These are phyloP conservation scores for Panthera uncia DNA, from an alignment of 2,113 vertebrate genomes.

Conservation along the genomic window DNA sequence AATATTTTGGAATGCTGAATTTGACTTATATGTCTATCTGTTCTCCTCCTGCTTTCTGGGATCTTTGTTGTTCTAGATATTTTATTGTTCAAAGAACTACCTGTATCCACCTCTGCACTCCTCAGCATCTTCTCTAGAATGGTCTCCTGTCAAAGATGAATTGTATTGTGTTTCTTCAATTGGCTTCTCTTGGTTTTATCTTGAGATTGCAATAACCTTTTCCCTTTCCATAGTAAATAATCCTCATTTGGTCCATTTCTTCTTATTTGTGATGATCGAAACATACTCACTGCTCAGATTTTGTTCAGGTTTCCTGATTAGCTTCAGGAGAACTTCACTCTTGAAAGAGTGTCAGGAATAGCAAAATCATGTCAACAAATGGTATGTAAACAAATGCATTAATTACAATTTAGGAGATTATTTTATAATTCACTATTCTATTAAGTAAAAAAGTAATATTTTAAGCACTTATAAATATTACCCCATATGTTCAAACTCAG, in stretches of 20 bases:
- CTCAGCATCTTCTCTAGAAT: not conserved
- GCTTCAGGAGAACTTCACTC: not conserved
- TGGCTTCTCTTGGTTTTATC: slow-evolving; percentile 51
- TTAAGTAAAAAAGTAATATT: not conserved
- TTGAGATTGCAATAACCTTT: not conserved
- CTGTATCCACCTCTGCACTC: not conserved
- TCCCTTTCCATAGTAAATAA: slow-evolving; percentile 29
- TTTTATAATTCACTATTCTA: not conserved
- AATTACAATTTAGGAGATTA: not conserved
- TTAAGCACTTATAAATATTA: slow-evolving; percentile 12
- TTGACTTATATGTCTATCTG: not conserved
- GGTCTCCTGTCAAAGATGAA: not conserved
- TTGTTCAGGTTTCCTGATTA: slow-evolving; percentile 19
- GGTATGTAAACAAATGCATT: not conserved
- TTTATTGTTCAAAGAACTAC: not conserved
- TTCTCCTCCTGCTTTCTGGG: not conserved
- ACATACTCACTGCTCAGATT: slow-evolving; percentile 46
- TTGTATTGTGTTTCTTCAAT: not conserved
- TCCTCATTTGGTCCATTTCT: slow-evolving; percentile 10
- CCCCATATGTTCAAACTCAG: not conserved
- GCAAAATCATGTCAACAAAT: slow-evolving; percentile 12
- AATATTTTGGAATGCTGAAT: not conserved
- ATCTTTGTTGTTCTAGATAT: not conserved
- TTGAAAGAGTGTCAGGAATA: slow-evolving; percentile 23
- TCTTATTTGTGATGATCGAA: slow-evolving; percentile 53